Percentiles rank a stretch among this genome's conserved stretches.
These are phyloP conservation scores for Callosobruchus maculatus DNA, from an alignment of 2,888 invertebrate species.

Conservation along the genomic window DNA sequence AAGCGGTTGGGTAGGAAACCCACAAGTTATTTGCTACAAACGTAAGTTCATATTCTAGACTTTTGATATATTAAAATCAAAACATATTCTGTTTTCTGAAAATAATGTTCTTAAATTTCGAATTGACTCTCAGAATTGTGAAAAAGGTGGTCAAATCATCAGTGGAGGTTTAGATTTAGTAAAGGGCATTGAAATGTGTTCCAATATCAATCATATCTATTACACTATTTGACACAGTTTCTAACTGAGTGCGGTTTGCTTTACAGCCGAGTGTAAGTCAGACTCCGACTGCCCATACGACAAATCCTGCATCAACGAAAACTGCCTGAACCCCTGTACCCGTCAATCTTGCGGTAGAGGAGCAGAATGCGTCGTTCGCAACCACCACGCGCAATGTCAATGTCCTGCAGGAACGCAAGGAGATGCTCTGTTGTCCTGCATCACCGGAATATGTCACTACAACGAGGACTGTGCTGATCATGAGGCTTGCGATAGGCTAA, in stretches of 20 bases:
- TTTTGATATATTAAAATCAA: no score
- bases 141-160: no score
- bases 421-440: slow-evolving; percentile 76
- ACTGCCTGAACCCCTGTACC: slow-evolving; percentile 76
- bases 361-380: slow-evolving; percentile 70
- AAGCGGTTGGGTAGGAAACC: slow-evolving; percentile 83
- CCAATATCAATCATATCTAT: no score
- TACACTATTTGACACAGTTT: no score
- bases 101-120: no score
- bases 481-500: slow-evolving; percentile 80
- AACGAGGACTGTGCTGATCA: slow-evolving; percentile 85
- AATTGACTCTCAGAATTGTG: no score
- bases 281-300: slow-evolving; percentile 82
- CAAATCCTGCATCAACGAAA: slow-evolving; percentile 73
- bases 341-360: slow-evolving; percentile 71
- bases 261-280: slow-evolving; percentile 73
- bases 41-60: slow-evolving; percentile 64
- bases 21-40: slow-evolving; percentile 79
- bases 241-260: background rate
- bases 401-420: slow-evolving; percentile 86
- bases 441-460: slow-evolving; percentile 79
- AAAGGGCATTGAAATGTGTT: no score
- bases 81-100: no score
- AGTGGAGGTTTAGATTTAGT: no score
- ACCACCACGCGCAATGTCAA: slow-evolving; percentile 75